Evolutionary conservation across 2,797 vertebrate species (phyloP), one percentile per base, ranked within the genome.

Genomic region (Gouania willdenowi): DNA sequence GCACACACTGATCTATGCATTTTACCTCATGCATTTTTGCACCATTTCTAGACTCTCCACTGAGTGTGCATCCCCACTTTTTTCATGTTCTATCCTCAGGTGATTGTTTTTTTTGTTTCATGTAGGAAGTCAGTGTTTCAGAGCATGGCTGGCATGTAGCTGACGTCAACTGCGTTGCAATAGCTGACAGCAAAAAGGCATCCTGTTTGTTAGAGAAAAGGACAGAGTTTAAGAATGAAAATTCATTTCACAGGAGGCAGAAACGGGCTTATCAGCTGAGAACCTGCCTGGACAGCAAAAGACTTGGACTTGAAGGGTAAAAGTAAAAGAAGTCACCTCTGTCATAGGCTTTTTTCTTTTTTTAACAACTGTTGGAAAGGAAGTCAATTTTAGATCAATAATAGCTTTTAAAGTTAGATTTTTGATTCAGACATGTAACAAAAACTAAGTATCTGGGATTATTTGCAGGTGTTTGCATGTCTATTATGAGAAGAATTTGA

Each of bases 1-100:
- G 83, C 82, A 81, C 74, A 84, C 67, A 80, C 62, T 68, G 70
- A 87, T 81, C 85, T 88, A 89, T 89, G 87, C 87, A 88, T 87
- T 82, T 46, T 53, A 72, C 53, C 26, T 72, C 75, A 71, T 65
- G 71, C 57, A 77, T 67, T 77, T 67, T 81, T 80, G 74, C 79
- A 82, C 77, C 81, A 77, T 76, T 55, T 55, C 27, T 48, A 57
- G 24, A 71, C 61, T 33, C 66, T 73, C 21, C 42, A 45, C 75
- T 46, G 46, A 72, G 60, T 75, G 56, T 47, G 37, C 8, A 64
- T 61, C n/a, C n/a, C n/a, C n/a, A n/a, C n/a, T n/a, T n/a, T 5
- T 22, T 44, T 22, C 39, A 20, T 19, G 41, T 56, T 57, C 36
- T 61, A 49, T 64, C 64, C 67, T 70, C 58, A 61, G 67, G 62